Evolutionary conservation across 2,888 invertebrate species (phyloP).

Genomic region (Dinocampus coccinellae): DNA sequence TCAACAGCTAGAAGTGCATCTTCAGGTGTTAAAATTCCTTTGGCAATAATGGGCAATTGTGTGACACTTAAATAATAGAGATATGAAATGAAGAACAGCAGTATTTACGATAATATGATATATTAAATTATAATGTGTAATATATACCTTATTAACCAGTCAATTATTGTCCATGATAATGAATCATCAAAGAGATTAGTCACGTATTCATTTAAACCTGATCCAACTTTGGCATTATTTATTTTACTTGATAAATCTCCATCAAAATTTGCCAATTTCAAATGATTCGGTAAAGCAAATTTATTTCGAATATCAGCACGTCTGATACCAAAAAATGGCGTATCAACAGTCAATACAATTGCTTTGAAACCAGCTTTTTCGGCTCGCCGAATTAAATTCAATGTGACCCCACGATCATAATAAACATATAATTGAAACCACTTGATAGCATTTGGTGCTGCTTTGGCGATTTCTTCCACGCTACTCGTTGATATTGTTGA

Average conservation of each 20-base stretch:
- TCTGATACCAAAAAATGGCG: constrained; percentile 87
- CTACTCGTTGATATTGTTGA: constrained; percentile 90
- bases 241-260: constrained; percentile 72
- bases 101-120: background rate
- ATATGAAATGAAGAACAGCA: background rate
- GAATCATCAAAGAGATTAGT: constrained; percentile 82
- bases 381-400: constrained; percentile 80
- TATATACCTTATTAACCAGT: constrained; percentile 88
- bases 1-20: constrained; percentile 85
- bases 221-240: constrained; percentile 72
- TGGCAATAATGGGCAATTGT: constrained; percentile 84
- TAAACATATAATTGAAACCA: constrained; percentile 96
- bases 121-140: background rate
- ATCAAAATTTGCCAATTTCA: constrained; percentile 87
- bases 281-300: constrained; percentile 84
- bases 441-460: constrained; percentile 81
- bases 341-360: constrained; percentile 89
- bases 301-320: constrained; percentile 86
- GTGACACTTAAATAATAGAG: constrained; percentile 73
- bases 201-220: constrained; percentile 85
- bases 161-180: constrained; percentile 88
- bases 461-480: constrained; percentile 87
- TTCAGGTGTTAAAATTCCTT: constrained; percentile 88
- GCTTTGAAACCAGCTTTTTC: constrained; percentile 90
- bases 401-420: constrained; percentile 81